These are phyloP conservation scores for Pheosia gnoma DNA, from an alignment of 2,888 invertebrate genomes.

Conservation along the genomic window DNA sequence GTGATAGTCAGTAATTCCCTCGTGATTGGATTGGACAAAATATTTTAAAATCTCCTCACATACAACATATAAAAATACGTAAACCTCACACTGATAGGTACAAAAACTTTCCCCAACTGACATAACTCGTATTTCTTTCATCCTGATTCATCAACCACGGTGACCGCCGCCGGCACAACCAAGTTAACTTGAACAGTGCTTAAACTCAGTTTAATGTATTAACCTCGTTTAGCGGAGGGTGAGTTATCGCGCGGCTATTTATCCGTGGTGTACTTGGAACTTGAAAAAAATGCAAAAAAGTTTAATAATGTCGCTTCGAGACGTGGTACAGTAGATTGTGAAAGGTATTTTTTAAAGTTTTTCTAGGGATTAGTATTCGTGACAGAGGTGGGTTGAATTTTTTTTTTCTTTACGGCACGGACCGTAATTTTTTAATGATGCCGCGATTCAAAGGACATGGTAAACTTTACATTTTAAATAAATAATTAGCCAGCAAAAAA, in stretches of 20 bases:
- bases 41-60: neutral
- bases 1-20: too few relatives aligned
- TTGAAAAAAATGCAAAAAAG: constrained; percentile 70
- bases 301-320: constrained; percentile 64
- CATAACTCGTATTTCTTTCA: constrained; percentile 46
- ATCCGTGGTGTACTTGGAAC: constrained; percentile 57
- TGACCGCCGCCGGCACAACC: constrained; percentile 42
- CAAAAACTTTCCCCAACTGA: constrained; percentile 14
- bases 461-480: too few relatives aligned
- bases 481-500: too few relatives aligned
- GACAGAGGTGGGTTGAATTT: neutral
- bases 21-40: too few relatives aligned
- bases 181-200: constrained; percentile 59
- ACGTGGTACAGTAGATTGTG: constrained; percentile 18
- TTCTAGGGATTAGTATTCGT: constrained; percentile 36
- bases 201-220: constrained; percentile 77
- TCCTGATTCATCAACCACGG: constrained; percentile 43
- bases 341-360: neutral
- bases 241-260: constrained; percentile 78
- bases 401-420: too few relatives aligned
- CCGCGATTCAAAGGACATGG: too few relatives aligned
- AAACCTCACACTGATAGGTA: neutral
- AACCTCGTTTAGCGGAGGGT: constrained; percentile 68
- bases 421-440: too few relatives aligned
- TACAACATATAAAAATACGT: neutral